Base-by-base conservation (phyloP, 2,113 vertebrate species). In the Paraplagusia blochii region DNA sequence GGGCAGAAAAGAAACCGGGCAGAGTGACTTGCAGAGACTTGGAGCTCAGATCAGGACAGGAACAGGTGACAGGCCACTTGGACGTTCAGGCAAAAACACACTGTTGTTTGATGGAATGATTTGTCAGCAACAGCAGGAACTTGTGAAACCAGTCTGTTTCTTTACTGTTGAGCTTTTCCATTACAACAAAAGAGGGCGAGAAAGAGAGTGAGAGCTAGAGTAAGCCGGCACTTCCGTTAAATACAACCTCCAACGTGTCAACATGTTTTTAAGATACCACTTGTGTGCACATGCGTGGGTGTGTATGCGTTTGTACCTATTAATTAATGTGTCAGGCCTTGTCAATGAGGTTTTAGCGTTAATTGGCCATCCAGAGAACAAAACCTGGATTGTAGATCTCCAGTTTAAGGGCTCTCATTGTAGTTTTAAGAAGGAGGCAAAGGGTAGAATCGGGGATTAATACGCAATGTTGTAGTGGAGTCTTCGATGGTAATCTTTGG, bases 101-200 rank as follows among this genome's bases (percentile, higher is more conserved):
- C 49, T 44, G 8, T 34, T n/a, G 18, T 60, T 1, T 51, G 46
- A 74, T 43, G 15, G 59, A 76, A 65, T 70, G 69, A 79, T 77
- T 74, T 64, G 80, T 91, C 85, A 89, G 85, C 88, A 86, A 43
- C 44, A 56, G 11, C 1, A 2, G 59, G 44, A 84, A 82, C 85
- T 64, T 34, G 87, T 54, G 42, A 55, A 82, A 80, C 87, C 74
- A 83, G 88, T 85, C 63, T 1, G 33, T 1, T 15, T 7, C 58
- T 49, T 48, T n/a, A 53, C 42, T 8, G 45, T 65, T 42, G 11
- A 78, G 63, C 34, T 66, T 85, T 79, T 84, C 76, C 78, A 70
- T 71, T 44, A 60, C 71, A 72, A 63, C 53, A 63, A 55, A 70
- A 69, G 15, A 1, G 33, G 56, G 55, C 53, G 65, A 84, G 49